Percentiles rank a stretch among this genome's conserved stretches.
phyloP scores from a whole-genome alignment of 2,113 vertebrate genomes.

The Pedetes capensis region DNA sequence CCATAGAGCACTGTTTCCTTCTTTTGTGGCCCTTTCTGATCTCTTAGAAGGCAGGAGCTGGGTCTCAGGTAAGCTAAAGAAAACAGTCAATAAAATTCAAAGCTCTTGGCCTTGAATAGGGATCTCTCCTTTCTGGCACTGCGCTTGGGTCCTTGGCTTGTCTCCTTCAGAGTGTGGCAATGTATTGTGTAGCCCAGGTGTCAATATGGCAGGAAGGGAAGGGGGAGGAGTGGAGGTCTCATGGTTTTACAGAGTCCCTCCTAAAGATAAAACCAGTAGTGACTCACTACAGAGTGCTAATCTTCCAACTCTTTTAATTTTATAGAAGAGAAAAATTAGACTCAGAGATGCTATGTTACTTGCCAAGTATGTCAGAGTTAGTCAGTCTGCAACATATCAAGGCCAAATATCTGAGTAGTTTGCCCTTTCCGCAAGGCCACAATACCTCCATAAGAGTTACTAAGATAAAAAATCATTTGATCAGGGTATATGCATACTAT shows the following conservation, averaged over 20 bases:
- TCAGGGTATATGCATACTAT: background rate
- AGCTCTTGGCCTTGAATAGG: rapidly evolving
- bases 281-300: background rate
- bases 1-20: background rate
- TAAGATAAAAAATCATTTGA: background rate
- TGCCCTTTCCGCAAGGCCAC: background rate
- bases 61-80: background rate
- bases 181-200: rapidly evolving
- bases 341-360: background rate
- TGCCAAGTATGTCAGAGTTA: background rate
- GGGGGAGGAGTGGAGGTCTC: too few relatives aligned
- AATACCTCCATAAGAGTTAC: background rate
- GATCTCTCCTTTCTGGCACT: background rate
- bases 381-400: background rate
- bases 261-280: background rate
- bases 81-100: background rate
- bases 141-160: background rate
- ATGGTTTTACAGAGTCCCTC: background rate
- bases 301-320: background rate
- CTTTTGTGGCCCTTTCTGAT: background rate
- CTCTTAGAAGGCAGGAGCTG: background rate
- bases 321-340: background rate
- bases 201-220: background rate
- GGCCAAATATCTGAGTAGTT: background rate
- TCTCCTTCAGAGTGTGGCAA: too few relatives aligned